Evolutionary conservation across 1,140 invertebrate genomes (phyloP).

Genomic region (Euwallacea fornicatus): DNA sequence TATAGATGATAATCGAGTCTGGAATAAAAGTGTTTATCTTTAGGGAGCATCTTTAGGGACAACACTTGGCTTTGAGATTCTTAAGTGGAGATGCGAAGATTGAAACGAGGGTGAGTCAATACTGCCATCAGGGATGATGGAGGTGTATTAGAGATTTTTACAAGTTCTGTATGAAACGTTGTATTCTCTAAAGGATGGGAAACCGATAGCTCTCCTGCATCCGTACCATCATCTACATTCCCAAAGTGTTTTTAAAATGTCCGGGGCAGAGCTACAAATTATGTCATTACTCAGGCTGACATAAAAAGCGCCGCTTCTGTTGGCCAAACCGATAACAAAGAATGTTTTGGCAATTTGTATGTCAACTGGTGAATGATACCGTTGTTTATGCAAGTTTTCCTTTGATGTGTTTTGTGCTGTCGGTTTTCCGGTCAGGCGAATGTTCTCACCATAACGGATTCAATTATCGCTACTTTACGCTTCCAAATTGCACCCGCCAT

Average conservation of each 20-base stretch:
- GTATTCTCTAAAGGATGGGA: no score
- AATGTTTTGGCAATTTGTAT: conserved; percentile 15
- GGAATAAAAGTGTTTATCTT: conserved; percentile 12
- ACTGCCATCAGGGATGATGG: no score
- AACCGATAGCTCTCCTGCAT: background rate
- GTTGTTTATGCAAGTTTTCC: conserved; percentile 5
- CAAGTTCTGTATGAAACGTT: no score
- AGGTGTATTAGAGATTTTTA: no score
- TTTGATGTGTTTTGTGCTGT: background rate
- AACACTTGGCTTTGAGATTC: background rate
- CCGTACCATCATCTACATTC: background rate
- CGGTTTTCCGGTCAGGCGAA: no score
- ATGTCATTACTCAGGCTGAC: conserved; percentile 17
- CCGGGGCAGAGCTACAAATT: conserved; percentile 17
- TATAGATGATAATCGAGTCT: conserved; percentile 11
- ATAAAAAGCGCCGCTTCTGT: conserved; percentile 12
- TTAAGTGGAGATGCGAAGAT: no score
- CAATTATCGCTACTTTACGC: no score
- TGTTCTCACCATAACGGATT: no score
- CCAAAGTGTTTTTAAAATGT: conserved; percentile 14
- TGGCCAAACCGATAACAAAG: conserved; percentile 10
- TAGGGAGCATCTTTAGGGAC: conserved; percentile 1
- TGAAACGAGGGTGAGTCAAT: no score
- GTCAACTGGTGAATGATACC: conserved; percentile 13
- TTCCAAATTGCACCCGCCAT: no score